phyloP scores from a whole-genome alignment of 2,888 invertebrate species.

The Eretmocerus hayati region DNA sequence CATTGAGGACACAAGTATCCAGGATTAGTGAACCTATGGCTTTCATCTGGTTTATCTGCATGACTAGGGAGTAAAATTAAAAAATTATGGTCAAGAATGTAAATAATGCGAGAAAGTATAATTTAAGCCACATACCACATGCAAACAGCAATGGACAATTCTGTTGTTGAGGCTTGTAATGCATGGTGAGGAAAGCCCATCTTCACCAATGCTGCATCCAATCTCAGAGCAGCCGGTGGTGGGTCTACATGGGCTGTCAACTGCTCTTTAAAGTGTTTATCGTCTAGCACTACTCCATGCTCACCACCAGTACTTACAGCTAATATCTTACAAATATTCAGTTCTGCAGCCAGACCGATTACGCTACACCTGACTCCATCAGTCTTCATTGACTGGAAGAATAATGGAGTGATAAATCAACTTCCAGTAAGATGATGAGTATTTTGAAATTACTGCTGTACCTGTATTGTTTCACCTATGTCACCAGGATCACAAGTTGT shows the following conservation, averaged over 20 bases:
- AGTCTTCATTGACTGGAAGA: slow-evolving; percentile 58
- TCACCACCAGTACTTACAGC: slow-evolving; percentile 81
- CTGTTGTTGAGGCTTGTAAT: slow-evolving; percentile 54
- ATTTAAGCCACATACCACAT: slow-evolving; percentile 65
- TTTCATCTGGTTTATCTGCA: slow-evolving; percentile 66
- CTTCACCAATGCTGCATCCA: slow-evolving; percentile 77
- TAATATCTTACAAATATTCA: slow-evolving; percentile 80
- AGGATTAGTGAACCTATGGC: slow-evolving; percentile 62
- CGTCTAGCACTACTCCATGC: slow-evolving; percentile 81
- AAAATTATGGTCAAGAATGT: background rate
- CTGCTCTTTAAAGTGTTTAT: slow-evolving; percentile 65
- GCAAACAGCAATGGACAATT: slow-evolving; percentile 76
- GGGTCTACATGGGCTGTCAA: slow-evolving; percentile 62
- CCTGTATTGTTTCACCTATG: slow-evolving; percentile 75
- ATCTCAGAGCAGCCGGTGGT: slow-evolving; percentile 63
- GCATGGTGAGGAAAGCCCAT: slow-evolving; percentile 93
- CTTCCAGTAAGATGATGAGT: background rate
- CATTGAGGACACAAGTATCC: slow-evolving; percentile 94
- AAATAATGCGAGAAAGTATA: too few relatives aligned
- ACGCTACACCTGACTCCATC: slow-evolving; percentile 88
- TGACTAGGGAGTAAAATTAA: slow-evolving; percentile 65
- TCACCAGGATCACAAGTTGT: slow-evolving; percentile 97
- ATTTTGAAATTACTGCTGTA: too few relatives aligned
- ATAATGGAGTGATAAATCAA: slow-evolving; percentile 23
- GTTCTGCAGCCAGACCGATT: slow-evolving; percentile 92